Conservation (phyloP, 1,140 invertebrate species). For the Daktulosphaira vitifoliae region DNA sequence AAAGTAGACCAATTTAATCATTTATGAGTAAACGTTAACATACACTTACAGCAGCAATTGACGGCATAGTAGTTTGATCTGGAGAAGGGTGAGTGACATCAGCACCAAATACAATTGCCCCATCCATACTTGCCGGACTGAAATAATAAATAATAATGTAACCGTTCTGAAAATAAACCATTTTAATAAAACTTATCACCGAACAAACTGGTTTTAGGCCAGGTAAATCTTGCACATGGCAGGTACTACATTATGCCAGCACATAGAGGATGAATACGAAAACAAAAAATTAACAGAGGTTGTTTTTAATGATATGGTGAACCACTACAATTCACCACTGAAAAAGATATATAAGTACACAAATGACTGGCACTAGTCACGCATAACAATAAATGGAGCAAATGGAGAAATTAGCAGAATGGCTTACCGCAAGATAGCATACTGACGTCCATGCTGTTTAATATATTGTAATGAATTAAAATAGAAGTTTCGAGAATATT, state of each 20-base stretch:
- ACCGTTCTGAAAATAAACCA: no score
- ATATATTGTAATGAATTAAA: no score
- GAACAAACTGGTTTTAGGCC: constrained; percentile 34
- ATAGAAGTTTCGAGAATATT: no score
- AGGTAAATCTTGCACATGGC: constrained; percentile 31
- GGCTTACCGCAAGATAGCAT: constrained; percentile 16
- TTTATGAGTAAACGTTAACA: no score
- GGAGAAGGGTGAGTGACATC: constrained; percentile 81
- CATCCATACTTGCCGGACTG: no score
- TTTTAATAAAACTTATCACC: constrained; percentile 1
- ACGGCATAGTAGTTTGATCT: constrained; percentile 57
- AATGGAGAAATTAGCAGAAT: constrained; percentile 34
- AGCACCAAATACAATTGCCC: constrained; percentile 64
- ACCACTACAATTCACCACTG: constrained; percentile 23
- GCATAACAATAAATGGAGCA: constrained; percentile 32
- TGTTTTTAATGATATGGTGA: constrained; percentile 33
- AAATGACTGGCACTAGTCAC: constrained; percentile 15
- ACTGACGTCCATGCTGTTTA: no score
- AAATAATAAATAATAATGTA: no score
- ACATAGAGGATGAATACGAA: constrained; percentile 35
- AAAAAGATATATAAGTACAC: constrained; percentile 26
- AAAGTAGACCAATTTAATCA: no score
- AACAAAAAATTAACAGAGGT: constrained; percentile 30
- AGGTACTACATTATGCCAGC: constrained; percentile 32
- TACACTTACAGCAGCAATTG: constrained; percentile 63